Conservation (phyloP, 2,888 invertebrate genomes). For the Abrostola tripartita region DNA sequence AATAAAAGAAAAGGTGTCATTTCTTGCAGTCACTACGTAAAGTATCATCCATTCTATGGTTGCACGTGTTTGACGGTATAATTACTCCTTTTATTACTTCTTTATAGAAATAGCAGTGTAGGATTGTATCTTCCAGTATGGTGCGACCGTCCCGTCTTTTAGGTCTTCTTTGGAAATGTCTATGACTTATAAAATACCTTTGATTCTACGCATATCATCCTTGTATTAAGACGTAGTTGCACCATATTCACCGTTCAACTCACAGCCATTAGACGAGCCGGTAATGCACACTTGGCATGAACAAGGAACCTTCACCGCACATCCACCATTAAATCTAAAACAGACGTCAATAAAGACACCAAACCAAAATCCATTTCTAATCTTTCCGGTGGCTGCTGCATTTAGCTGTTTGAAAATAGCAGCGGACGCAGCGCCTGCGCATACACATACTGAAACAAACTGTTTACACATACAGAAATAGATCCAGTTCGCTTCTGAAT, state of each 20-base stretch:
- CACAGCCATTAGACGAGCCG: not conserved
- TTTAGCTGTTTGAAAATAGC: slow-evolving; percentile 80
- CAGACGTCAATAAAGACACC: slow-evolving; percentile 52
- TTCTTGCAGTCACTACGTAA: no score
- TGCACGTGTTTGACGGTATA: no score
- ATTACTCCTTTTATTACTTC: no score
- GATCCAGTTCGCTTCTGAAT: slow-evolving; percentile 72
- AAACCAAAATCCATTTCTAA: slow-evolving; percentile 62
- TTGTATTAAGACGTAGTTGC: no score
- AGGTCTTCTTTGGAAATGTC: no score
- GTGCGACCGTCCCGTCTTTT: no score
- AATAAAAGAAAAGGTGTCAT: not conserved
- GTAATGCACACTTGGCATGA: not conserved
- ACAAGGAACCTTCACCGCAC: not conserved
- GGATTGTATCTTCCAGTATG: no score
- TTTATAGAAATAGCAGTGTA: no score
- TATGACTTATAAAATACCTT: no score
- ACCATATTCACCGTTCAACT: no score
- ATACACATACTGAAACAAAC: slow-evolving; percentile 69
- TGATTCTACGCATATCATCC: no score
- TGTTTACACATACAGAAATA: slow-evolving; percentile 76
- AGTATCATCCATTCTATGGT: no score
- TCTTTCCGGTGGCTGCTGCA: slow-evolving; percentile 80
- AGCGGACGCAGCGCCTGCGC: slow-evolving; percentile 72
- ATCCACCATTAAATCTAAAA: slow-evolving; percentile 32